Evolutionary conservation across 2,113 vertebrate genomes (phyloP), one percentile per base, ranked within the genome.

Genomic region (Lepisosteus oculatus): DNA sequence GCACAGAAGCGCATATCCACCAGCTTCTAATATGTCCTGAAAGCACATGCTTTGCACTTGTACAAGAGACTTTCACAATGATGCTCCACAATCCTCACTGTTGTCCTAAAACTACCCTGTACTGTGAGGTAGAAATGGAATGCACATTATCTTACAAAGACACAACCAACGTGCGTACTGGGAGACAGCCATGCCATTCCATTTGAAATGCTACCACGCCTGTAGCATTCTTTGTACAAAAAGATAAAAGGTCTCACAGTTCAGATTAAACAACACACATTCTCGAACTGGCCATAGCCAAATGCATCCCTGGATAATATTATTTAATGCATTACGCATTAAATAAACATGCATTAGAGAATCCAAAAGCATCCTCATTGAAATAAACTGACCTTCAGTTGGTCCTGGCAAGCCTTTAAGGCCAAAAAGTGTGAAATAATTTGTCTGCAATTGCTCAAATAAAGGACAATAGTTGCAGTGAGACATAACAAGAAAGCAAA

Each of bases 361-460:
- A 55, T 5, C 74, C 69, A 71, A 57, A 71, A 14, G 67, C 65
- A 55, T 29, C 15, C 67, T 59, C 15, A 62, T 57, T 55, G 41
- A 61, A 70, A 68, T 74, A 76, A 84, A 90, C 89, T 89, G 43
- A 93, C 91, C 90, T 92, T 83, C 81, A 59, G 55, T 80, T 82
- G 81, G 69, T 73, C 76, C 78, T 85, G 74, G 86, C 72, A 43
- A 79, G 81, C 79, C 87, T 86, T 86, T 90, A 72, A 85, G 87
- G 75, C 86, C 88, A 83, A 85, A 85, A 56, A 85, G 77, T 80
- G 75, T 71, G 80, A 76, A 85, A 83, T 88, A 86, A 88, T 89
- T 91, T 80, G 79, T 90, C 89, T 91, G 87, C 13, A 54, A 62
- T 80, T 57, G 71, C 45, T 80, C 72, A 79, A 44, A 75, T 41